Conservation (phyloP, 2,113 vertebrate species). For the Corythornis vintsioides region DNA sequence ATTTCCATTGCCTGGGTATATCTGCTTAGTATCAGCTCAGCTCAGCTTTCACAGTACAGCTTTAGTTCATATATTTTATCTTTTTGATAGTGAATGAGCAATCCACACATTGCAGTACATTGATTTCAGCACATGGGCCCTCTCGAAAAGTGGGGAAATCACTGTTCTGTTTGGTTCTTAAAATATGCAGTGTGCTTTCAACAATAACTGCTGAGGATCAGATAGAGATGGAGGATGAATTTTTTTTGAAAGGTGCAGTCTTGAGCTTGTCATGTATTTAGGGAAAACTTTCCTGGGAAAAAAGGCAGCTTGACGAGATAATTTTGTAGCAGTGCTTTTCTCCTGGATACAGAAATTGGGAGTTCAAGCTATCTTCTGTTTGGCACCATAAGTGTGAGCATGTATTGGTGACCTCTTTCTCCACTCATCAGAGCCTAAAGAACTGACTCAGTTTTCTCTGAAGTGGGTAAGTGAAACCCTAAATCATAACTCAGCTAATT, state of each 20-base stretch:
- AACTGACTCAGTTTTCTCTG: neutral
- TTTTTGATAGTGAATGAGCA: conserved; percentile 67
- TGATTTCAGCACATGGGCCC: conserved; percentile 67
- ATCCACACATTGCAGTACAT: conserved; percentile 67
- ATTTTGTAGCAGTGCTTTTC: conserved; percentile 59
- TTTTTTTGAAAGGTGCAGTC: conserved; percentile 70
- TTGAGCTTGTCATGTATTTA: conserved; percentile 72
- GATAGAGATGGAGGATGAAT: conserved; percentile 67
- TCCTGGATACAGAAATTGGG: conserved; percentile 62
- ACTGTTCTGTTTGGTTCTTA: conserved; percentile 68
- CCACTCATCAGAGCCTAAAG: neutral
- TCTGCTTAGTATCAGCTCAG: conserved; percentile 62
- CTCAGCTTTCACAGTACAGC: conserved; percentile 67
- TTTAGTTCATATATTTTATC: conserved; percentile 68
- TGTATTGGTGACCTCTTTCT: conserved; percentile 45
- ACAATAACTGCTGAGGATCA: conserved; percentile 70
- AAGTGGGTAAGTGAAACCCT: neutral
- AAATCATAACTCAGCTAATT: neutral
- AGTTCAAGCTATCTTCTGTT: conserved; percentile 47
- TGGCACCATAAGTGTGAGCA: conserved; percentile 18
- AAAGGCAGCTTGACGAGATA: conserved; percentile 64
- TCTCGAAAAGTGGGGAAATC: conserved; percentile 67
- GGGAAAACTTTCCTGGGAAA: conserved; percentile 69
- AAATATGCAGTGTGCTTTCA: conserved; percentile 72
- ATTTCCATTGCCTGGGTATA: conserved; percentile 60